phyloP scores from a whole-genome alignment of 2,888 invertebrate species.

The Malthinus seriepunctatus region DNA sequence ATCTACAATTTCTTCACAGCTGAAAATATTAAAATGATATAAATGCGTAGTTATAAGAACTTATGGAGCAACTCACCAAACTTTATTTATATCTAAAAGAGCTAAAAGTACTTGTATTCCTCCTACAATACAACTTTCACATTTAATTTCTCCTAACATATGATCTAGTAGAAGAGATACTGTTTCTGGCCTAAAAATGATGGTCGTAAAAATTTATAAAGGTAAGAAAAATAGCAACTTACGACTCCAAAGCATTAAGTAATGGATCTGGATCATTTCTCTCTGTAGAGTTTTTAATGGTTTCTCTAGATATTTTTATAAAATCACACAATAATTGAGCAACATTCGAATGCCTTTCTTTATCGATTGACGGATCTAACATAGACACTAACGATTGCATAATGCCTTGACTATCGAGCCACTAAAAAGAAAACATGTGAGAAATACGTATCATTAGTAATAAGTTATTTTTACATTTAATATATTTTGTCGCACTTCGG shows the following conservation, averaged over 20 bases:
- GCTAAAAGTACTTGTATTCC: constrained; percentile 80
- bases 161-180: constrained; percentile 72
- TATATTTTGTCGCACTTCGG: constrained; percentile 71
- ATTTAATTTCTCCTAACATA: constrained; percentile 69
- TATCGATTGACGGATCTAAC: constrained; percentile 67
- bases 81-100: constrained; percentile 63
- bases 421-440: constrained; percentile 59
- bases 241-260: constrained; percentile 75
- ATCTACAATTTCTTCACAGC: constrained; percentile 55
- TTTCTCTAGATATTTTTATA: constrained; percentile 67
- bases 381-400: constrained; percentile 76
- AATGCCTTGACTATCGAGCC: constrained; percentile 87
- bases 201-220: neutral
- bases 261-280: constrained; percentile 72
- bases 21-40: constrained; percentile 28
- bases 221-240: constrained; percentile 45
- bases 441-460: neutral
- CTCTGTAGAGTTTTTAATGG: constrained; percentile 61
- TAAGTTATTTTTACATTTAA: constrained; percentile 60
- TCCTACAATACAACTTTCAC: constrained; percentile 74
- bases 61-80: constrained; percentile 47
- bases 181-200: constrained; percentile 57
- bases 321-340: constrained; percentile 88
- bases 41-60: neutral
- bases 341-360: constrained; percentile 83